A percentile compares a stretch with the other conserved stretches of the same genome.
phyloP scores from a whole-genome alignment of 2,797 vertebrate species.

The Mus caroli region DNA sequence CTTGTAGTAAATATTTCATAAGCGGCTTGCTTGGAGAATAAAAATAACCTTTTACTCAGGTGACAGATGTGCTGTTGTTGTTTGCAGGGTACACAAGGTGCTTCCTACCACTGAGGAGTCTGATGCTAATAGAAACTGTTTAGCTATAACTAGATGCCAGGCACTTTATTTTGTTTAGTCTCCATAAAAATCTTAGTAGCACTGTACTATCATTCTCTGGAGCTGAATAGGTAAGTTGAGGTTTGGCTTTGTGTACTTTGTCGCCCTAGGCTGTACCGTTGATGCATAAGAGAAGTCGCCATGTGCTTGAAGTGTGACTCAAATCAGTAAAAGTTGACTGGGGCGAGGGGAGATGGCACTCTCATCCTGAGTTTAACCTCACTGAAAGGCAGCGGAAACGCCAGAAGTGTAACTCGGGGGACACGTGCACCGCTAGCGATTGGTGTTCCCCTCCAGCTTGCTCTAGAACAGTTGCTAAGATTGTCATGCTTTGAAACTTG shows the following conservation, averaged over 20 bases:
- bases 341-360: too few relatives aligned
- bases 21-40: background rate
- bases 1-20: constrained; percentile 48
- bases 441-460: background rate
- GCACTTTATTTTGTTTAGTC: background rate
- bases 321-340: constrained; percentile 38
- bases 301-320: constrained; percentile 19
- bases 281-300: background rate
- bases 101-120: background rate
- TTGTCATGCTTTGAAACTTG: constrained; percentile 2
- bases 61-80: constrained; percentile 10
- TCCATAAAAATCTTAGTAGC: background rate
- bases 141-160: background rate
- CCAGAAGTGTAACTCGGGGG: background rate
- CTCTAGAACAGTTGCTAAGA: background rate
- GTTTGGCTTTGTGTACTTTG: background rate
- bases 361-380: background rate
- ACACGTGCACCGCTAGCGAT: background rate
- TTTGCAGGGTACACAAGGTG: background rate
- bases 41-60: constrained; percentile 6
- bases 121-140: background rate
- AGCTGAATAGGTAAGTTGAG: background rate
- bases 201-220: background rate
- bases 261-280: background rate
- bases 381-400: background rate